A percentile compares a stretch with the other conserved stretches of the same genome.
Conservation (phyloP, 2,797 vertebrate species). For the Phoeniculus purpureus region DNA sequence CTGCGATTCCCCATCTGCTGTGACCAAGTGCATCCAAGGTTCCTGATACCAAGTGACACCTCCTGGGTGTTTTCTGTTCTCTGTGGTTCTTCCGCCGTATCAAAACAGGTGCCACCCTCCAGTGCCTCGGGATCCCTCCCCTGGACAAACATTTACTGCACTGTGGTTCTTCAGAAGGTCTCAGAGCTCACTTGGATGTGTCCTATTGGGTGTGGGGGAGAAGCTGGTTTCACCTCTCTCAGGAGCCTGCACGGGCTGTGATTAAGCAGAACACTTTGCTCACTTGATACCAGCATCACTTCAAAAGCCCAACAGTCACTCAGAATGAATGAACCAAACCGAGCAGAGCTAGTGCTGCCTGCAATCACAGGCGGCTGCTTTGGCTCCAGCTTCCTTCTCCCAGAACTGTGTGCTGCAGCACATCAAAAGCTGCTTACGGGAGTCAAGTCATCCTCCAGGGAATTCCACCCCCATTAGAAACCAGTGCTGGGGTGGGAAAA, state of each 20-base stretch:
- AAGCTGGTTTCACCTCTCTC: not conserved
- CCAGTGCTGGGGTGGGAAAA: not conserved
- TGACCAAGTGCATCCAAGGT: not conserved
- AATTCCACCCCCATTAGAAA: not conserved
- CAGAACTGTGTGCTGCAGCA: not conserved
- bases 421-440: slow-evolving; percentile 6
- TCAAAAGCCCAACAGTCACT: not conserved
- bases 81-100: not conserved
- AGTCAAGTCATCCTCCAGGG: not conserved
- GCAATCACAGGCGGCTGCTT: not conserved
- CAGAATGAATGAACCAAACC: not conserved
- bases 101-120: not conserved
- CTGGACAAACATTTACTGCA: not conserved
- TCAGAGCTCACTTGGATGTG: not conserved
- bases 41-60: not conserved
- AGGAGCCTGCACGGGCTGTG: not conserved
- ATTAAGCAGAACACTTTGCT: not conserved
- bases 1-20: not conserved
- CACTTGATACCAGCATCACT: not conserved
- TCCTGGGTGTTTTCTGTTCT: not conserved
- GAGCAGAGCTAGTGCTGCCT: not conserved
- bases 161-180: not conserved
- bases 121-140: not conserved
- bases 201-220: not conserved
- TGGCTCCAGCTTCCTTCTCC: not conserved